phyloP scores from a whole-genome alignment of 2,888 invertebrate species.

The Shargacucullia verbasci region DNA sequence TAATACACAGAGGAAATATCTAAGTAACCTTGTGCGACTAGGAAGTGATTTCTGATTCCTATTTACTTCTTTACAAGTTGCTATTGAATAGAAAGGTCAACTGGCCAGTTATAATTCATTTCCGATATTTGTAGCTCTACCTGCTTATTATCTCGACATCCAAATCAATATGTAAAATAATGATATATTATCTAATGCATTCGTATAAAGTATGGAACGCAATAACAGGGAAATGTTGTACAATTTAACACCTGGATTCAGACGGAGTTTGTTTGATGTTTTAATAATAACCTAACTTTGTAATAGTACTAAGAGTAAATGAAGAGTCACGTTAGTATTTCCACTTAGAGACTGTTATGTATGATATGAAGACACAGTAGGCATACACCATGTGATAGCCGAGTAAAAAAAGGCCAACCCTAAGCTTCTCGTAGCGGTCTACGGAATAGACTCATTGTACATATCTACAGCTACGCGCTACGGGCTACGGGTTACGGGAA shows the following conservation, averaged over 20 bases:
- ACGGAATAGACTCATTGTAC: too few relatives aligned
- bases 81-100: slow-evolving; percentile 71
- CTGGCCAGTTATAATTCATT: slow-evolving; percentile 60
- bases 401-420: too few relatives aligned
- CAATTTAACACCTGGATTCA: slow-evolving; percentile 12
- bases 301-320: not conserved
- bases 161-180: slow-evolving; percentile 32
- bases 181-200: slow-evolving; percentile 24
- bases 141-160: slow-evolving; percentile 47
- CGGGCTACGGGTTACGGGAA: too few relatives aligned
- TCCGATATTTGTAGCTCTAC: slow-evolving; percentile 63
- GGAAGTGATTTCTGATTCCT: slow-evolving; percentile 69
- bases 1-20: slow-evolving; percentile 68
- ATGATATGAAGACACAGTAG: not conserved
- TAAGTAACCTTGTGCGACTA: slow-evolving; percentile 65
- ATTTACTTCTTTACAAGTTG: slow-evolving; percentile 63
- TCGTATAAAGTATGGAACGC: slow-evolving; percentile 14
- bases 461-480: too few relatives aligned
- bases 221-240: slow-evolving; percentile 35
- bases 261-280: slow-evolving; percentile 26
- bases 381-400: too few relatives aligned
- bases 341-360: not conserved
- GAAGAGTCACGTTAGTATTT: not conserved
- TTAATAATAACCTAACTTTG: slow-evolving; percentile 26
- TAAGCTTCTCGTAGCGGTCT: slow-evolving; percentile 14